Conservation (phyloP, 2,888 invertebrate genomes). For the Drosophila parthenogenetica region DNA sequence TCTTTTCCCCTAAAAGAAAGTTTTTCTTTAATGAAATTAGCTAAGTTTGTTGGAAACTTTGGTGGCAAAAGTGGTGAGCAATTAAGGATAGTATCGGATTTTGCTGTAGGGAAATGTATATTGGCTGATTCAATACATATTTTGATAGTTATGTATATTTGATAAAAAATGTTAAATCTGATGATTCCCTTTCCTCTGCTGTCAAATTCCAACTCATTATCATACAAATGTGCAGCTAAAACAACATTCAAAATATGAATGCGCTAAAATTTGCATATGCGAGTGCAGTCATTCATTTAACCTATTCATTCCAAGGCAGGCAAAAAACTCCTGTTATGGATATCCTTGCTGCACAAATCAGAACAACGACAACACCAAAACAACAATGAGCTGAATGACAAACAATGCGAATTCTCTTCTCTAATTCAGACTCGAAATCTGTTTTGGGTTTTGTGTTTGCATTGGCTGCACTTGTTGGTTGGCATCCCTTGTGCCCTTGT, state of each 20-base stretch:
- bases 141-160: neutral
- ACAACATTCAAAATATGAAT: slow-evolving; percentile 22
- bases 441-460: slow-evolving; percentile 18
- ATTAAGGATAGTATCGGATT: too few relatives aligned
- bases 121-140: too few relatives aligned
- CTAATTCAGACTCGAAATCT: slow-evolving; percentile 19
- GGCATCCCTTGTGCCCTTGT: slow-evolving; percentile 6
- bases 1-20: neutral
- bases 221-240: slow-evolving; percentile 43
- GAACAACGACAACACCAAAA: slow-evolving; percentile 37
- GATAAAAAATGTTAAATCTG: neutral
- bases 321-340: slow-evolving; percentile 22
- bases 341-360: slow-evolving; percentile 39
- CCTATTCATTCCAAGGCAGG: slow-evolving; percentile 17
- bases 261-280: slow-evolving; percentile 41
- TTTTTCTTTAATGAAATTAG: slow-evolving; percentile 8
- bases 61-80: too few relatives aligned
- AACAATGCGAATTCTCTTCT: slow-evolving; percentile 40
- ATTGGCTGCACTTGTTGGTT: slow-evolving; percentile 56
- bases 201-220: slow-evolving; percentile 14
- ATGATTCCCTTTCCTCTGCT: neutral
- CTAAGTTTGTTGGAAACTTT: neutral
- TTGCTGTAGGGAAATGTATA: too few relatives aligned
- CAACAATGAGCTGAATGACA: slow-evolving; percentile 41
- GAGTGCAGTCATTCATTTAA: slow-evolving; percentile 33